Percentiles rank a stretch among this genome's conserved stretches.
These are phyloP conservation scores for Podabrus alpinus DNA, from an alignment of 2,888 invertebrate genomes.

Conservation along the genomic window DNA sequence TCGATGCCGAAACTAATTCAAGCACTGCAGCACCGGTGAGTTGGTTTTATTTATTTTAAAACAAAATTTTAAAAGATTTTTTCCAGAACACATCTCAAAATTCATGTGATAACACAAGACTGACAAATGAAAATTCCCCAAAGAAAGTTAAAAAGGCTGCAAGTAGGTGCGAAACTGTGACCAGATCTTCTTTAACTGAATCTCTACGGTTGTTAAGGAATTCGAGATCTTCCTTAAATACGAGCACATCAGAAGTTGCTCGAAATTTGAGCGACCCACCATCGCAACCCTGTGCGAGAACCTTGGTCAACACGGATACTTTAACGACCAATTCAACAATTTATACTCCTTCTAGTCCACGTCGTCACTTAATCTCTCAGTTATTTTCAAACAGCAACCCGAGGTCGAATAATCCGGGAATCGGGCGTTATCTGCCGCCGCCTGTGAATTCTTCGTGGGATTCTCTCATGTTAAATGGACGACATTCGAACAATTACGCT, in stretches of 20 bases:
- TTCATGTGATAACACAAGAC: constrained; percentile 4
- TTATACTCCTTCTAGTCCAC: constrained; percentile 38
- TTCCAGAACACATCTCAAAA: background rate
- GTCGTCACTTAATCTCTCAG: constrained; percentile 45
- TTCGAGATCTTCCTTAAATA: background rate
- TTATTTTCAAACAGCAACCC: constrained; percentile 30
- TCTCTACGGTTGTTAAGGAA: background rate
- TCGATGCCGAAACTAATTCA: constrained; percentile 6
- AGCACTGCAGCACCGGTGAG: background rate
- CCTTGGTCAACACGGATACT: constrained; percentile 27
- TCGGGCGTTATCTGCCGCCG: background rate
- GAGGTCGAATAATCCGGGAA: background rate
- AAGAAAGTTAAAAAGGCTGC: background rate
- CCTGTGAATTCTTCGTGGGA: background rate
- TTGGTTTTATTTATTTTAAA: background rate
- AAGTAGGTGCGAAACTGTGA: background rate
- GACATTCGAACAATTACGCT: constrained; percentile 34
- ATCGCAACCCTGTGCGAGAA: constrained; percentile 20
- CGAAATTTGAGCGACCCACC: background rate
- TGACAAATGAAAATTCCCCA: background rate
- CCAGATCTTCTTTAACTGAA: background rate
- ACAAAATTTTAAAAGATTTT: background rate
- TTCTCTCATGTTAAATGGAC: background rate
- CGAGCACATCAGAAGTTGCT: background rate
- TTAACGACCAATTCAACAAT: constrained; percentile 40